These are phyloP conservation scores for Heliconius himera DNA, from an alignment of 1,140 invertebrate species.

Conservation along the genomic window DNA sequence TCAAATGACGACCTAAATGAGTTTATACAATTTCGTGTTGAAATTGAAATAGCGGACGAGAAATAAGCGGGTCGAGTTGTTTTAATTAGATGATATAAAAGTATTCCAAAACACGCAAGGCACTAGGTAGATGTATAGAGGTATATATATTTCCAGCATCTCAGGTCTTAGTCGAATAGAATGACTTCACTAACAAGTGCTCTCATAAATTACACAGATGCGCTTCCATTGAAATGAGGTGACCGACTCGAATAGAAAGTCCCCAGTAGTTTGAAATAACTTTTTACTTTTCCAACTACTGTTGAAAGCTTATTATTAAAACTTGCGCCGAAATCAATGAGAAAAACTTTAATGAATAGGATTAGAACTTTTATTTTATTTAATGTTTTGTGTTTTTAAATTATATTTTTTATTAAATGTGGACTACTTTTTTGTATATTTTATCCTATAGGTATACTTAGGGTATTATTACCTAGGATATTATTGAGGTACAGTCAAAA, in stretches of 20 bases:
- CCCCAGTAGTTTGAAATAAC: neutral
- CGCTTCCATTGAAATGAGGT: conserved; percentile 8
- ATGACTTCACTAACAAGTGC: neutral
- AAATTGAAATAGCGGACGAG: conserved; percentile 36
- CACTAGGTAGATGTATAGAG: neutral
- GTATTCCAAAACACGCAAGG: neutral
- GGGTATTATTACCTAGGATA: too few relatives aligned
- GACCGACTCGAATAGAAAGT: conserved; percentile 1
- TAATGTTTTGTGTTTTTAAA: neutral
- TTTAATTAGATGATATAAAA: conserved; percentile 18
- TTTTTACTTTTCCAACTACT: conserved; percentile 7
- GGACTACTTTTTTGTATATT: neutral
- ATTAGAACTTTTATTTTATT: neutral
- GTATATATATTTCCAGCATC: neutral
- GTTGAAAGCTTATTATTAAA: conserved; percentile 3
- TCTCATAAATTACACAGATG: conserved; percentile 6
- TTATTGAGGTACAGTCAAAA: too few relatives aligned
- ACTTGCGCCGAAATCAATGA: neutral
- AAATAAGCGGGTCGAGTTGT: conserved; percentile 32
- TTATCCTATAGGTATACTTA: neutral
- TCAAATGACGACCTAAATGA: conserved; percentile 62
- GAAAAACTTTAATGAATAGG: neutral
- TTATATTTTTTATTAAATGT: neutral
- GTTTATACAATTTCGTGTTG: conserved; percentile 55
- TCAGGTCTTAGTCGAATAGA: neutral